These are phyloP conservation scores for Atethmia centrago DNA, from an alignment of 2,888 invertebrate genomes.

Conservation along the genomic window DNA sequence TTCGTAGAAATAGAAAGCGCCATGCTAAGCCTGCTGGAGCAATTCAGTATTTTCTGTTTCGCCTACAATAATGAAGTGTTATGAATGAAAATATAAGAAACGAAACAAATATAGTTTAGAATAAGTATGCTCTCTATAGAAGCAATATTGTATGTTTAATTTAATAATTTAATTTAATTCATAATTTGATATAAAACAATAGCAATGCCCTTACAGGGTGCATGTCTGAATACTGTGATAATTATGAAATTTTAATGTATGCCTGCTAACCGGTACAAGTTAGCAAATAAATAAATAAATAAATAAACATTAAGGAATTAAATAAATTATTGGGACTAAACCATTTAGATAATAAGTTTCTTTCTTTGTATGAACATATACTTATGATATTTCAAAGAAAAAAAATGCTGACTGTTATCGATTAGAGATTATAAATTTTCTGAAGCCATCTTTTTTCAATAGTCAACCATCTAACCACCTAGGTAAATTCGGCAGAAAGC, in stretches of 20 bases:
- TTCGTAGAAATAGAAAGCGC: no score
- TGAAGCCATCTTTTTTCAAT: neutral
- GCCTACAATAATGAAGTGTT: neutral
- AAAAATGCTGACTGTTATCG: neutral
- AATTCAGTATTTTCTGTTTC: neutral
- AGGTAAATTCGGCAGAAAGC: neutral
- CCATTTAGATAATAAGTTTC: neutral
- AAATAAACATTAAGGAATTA: no score
- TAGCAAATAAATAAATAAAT: no score
- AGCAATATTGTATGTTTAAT: no score
- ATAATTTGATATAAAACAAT: no score
- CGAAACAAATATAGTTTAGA: neutral
- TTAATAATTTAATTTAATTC: no score
- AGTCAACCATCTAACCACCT: neutral
- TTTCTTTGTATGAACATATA: neutral
- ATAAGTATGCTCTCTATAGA: neutral
- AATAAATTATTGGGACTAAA: neutral
- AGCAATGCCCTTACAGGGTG: no score
- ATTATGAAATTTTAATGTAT: no score
- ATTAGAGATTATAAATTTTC: neutral
- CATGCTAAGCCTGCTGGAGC: no score
- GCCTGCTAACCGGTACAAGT: no score
- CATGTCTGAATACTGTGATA: no score
- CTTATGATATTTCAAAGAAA: no score
- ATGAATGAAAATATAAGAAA: neutral